Evolutionary conservation across 2,888 invertebrate genomes (phyloP).

Genomic region (Anthrax anthrax): DNA sequence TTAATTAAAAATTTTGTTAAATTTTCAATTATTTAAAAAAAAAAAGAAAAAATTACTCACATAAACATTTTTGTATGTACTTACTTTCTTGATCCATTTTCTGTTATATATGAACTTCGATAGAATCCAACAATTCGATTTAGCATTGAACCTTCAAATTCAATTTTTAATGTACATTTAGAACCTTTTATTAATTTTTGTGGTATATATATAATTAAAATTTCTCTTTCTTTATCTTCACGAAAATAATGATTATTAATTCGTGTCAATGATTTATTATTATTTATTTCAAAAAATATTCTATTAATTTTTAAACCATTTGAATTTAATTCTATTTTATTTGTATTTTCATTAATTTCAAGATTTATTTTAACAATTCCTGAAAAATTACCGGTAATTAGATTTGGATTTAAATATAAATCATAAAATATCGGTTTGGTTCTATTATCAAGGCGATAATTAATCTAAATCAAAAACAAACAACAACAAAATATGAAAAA

Average conservation of each 20-base stretch:
- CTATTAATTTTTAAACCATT: constrained; percentile 38
- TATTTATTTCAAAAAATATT: constrained; percentile 16
- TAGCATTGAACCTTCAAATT: constrained; percentile 49
- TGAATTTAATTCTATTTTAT: constrained; percentile 44
- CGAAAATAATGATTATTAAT: constrained; percentile 18
- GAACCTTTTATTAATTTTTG: constrained; percentile 13
- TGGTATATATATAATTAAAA: constrained; percentile 22
- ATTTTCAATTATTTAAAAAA: too few species aligned
- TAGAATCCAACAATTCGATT: constrained; percentile 60
- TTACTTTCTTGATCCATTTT: constrained; percentile 34
- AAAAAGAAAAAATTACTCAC: too few species aligned
- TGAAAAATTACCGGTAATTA: constrained; percentile 39
- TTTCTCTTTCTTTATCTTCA: constrained; percentile 17
- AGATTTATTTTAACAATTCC: constrained; percentile 43
- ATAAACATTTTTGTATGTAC: too few species aligned
- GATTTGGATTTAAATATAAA: constrained; percentile 49
- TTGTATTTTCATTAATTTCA: constrained; percentile 32
- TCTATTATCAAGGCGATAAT: constrained; percentile 40
- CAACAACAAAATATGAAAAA: not conserved
- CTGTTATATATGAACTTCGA: constrained; percentile 45
- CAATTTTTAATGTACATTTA: constrained; percentile 39
- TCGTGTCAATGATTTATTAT: constrained; percentile 13
- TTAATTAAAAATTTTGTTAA: too few species aligned
- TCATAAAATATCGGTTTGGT: constrained; percentile 52
- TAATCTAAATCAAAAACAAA: constrained; percentile 16